These are phyloP conservation scores for Myanophis thanlyinensis DNA, from an alignment of 2,113 vertebrate species.

Conservation along the genomic window DNA sequence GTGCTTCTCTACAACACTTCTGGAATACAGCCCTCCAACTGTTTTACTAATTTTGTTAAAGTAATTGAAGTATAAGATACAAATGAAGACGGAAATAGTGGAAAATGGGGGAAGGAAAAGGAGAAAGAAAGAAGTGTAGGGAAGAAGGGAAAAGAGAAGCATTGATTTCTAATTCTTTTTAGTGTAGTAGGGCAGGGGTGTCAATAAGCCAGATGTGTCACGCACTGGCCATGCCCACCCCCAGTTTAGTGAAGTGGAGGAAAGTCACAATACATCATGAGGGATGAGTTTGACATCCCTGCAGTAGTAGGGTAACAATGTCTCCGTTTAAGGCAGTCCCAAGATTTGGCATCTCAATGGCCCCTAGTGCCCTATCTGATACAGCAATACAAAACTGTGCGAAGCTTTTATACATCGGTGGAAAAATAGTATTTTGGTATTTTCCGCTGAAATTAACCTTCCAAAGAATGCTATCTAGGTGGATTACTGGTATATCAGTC, in stretches of 20 bases:
- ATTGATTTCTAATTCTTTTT: background rate
- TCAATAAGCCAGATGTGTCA: too few relatives aligned
- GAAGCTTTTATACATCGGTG: constrained; percentile 24
- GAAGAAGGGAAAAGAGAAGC: background rate
- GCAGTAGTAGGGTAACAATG: too few relatives aligned
- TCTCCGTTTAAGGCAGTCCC: constrained; percentile 5
- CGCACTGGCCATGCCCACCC: too few relatives aligned
- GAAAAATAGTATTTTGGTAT: constrained; percentile 21
- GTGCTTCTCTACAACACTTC: background rate
- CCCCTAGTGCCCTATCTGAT: background rate
- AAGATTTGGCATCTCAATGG: background rate
- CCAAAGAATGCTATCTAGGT: constrained; percentile 43
- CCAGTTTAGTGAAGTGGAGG: too few relatives aligned
- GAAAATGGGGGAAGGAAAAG: background rate
- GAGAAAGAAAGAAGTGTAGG: background rate
- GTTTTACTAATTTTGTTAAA: background rate
- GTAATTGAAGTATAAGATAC: background rate
- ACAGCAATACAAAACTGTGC: constrained; percentile 10
- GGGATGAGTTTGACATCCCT: too few relatives aligned
- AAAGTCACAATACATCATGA: too few relatives aligned
- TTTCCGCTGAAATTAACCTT: constrained; percentile 43
- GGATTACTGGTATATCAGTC: constrained; percentile 38
- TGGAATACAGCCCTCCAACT: background rate
- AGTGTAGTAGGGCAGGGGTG: background rate
- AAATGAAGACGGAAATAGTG: background rate